Evolutionary conservation across 2,113 vertebrate genomes (phyloP).

Genomic region (Sinocyclocheilus maitianheensis): DNA sequence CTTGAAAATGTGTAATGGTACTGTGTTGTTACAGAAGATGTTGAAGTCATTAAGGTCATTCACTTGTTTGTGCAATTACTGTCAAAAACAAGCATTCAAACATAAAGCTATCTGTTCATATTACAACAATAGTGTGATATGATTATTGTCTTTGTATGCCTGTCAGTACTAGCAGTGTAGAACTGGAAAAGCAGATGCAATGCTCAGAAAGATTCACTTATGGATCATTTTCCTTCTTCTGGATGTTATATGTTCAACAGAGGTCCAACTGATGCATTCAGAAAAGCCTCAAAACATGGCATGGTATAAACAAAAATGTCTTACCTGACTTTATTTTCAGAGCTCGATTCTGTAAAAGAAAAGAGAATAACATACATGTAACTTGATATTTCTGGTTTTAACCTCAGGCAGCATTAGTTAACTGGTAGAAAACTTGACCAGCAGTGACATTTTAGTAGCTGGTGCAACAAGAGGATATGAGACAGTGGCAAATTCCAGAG

Average conservation of each 20-base stretch:
- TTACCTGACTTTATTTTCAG: slow-evolving; percentile 26
- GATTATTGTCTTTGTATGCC: neutral
- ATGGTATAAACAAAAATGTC: neutral
- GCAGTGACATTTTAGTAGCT: slow-evolving; percentile 2
- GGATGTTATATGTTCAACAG: neutral
- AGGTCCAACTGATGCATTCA: neutral
- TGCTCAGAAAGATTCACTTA: neutral
- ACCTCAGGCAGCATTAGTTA: neutral
- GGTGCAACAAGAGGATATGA: neutral
- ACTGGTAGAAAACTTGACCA: neutral
- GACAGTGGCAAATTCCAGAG: neutral
- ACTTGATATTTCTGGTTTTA: neutral
- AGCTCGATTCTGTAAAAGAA: slow-evolving; percentile 1
- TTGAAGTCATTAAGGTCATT: neutral
- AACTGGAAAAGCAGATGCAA: neutral
- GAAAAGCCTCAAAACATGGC: neutral
- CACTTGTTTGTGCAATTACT: neutral
- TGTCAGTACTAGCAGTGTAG: neutral
- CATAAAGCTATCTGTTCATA: neutral
- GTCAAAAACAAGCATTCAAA: neutral
- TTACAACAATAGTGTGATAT: neutral
- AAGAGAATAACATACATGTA: neutral
- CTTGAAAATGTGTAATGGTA: neutral
- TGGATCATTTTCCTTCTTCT: neutral
- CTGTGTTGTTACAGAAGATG: neutral